phyloP scores from a whole-genome alignment of 1,140 invertebrate species.

The Macrocentrus cingulum region DNA sequence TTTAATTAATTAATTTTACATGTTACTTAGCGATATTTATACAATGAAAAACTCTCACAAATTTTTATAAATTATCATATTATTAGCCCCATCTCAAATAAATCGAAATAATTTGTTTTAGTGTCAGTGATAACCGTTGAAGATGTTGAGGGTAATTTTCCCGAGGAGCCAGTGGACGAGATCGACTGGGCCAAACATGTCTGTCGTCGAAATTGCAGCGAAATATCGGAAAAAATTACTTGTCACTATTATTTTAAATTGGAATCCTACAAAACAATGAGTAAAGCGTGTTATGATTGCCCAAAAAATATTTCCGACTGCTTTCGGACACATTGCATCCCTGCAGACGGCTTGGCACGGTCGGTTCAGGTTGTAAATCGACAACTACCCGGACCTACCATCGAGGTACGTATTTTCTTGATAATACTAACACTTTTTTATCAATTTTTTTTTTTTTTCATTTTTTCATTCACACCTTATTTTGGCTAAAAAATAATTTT shows the following conservation, averaged over 20 bases:
- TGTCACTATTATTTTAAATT: constrained; percentile 73
- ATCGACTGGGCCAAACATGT: constrained; percentile 38
- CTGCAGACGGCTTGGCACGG: constrained; percentile 76
- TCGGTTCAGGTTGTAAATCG: constrained; percentile 79
- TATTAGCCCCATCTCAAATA: no score
- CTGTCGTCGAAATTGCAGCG: constrained; percentile 61
- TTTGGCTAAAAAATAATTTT: no score
- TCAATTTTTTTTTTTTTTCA: background rate
- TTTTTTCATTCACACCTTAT: no score
- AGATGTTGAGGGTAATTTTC: no score
- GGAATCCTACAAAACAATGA: constrained; percentile 81
- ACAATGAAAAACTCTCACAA: no score
- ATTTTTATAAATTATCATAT: no score
- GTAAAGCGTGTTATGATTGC: constrained; percentile 85
- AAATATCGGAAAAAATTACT: constrained; percentile 61
- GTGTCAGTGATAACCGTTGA: no score
- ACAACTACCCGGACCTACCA: constrained; percentile 81
- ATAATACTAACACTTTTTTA: background rate
- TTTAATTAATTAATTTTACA: no score
- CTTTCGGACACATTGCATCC: constrained; percentile 74
- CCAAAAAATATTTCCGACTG: constrained; percentile 78
- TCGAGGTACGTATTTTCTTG: constrained; percentile 65
- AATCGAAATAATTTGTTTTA: no score
- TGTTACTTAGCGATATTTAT: no score
- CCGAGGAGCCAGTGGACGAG: no score